Evolutionary conservation across 2,113 vertebrate species (phyloP).

Genomic region (Ceyx melanurus): DNA sequence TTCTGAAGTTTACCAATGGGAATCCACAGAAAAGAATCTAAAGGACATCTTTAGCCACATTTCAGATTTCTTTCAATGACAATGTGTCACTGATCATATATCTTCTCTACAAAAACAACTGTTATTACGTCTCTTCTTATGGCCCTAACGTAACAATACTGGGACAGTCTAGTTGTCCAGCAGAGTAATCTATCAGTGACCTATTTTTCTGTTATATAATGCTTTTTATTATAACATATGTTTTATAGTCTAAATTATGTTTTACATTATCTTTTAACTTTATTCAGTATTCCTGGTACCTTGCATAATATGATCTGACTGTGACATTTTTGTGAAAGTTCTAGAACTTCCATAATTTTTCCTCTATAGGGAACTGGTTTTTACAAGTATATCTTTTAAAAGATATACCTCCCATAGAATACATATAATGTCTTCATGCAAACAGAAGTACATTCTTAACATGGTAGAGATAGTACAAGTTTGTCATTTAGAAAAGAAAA

Average conservation of each 20-base stretch:
- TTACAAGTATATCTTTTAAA: not conserved
- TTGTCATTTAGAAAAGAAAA: not conserved
- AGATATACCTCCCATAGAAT: not conserved
- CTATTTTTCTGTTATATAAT: not conserved
- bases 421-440: not conserved
- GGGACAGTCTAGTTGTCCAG: not conserved
- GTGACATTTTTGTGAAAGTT: not conserved
- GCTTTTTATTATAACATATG: not conserved
- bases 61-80: not conserved
- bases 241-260: not conserved
- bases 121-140: not conserved
- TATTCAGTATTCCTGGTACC: not conserved
- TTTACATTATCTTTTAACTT: not conserved
- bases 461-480: not conserved
- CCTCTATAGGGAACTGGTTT: not conserved
- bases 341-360: not conserved
- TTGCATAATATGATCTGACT: not conserved
- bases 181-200: not conserved
- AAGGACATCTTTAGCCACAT: not conserved
- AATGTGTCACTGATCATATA: not conserved
- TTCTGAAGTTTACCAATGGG: not conserved
- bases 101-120: not conserved
- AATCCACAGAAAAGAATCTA: not conserved
- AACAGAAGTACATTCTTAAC: not conserved
- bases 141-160: not conserved